Conservation (phyloP, 2,113 vertebrate species). For the Dicerorhinus sumatrensis region DNA sequence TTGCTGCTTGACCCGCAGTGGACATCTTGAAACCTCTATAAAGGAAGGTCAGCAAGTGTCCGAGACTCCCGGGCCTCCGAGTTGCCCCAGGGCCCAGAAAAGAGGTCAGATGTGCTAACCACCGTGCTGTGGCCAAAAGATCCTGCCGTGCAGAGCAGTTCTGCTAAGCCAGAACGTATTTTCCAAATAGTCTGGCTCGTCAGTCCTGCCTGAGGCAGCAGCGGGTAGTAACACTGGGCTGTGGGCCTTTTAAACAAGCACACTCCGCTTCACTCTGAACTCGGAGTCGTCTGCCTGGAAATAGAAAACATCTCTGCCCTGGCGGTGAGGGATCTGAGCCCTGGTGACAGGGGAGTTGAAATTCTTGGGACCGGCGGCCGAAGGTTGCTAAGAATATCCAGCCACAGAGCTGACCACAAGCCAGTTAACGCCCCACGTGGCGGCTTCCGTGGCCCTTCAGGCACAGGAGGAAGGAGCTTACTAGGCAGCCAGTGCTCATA, state of each 20-base stretch:
- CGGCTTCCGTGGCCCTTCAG: not conserved
- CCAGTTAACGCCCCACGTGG: slow-evolving; percentile 45
- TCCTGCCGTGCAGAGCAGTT: not conserved
- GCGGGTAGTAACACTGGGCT: slow-evolving; percentile 53
- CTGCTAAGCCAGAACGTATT: slow-evolving; percentile 67
- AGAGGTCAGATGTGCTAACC: slow-evolving; percentile 55
- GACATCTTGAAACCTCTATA: slow-evolving; percentile 34
- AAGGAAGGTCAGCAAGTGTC: slow-evolving; percentile 56
- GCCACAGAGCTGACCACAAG: slow-evolving; percentile 66
- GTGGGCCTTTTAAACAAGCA: slow-evolving; percentile 28
- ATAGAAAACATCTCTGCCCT: slow-evolving; percentile 36
- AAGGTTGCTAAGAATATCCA: slow-evolving; percentile 72
- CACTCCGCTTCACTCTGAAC: not conserved
- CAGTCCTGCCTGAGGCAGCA: not conserved
- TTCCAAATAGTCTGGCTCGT: slow-evolving; percentile 53
- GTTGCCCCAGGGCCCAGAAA: slow-evolving; percentile 58
- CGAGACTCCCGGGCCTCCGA: slow-evolving; percentile 4
- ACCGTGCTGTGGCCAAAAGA: slow-evolving; percentile 24
- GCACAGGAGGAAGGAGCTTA: not conserved
- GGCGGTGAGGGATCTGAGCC: slow-evolving; percentile 47
- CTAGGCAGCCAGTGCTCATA: not conserved
- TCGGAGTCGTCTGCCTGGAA: slow-evolving; percentile 41
- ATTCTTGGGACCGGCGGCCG: not conserved
- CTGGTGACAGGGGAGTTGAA: slow-evolving; percentile 60
- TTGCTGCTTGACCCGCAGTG: not conserved